Base-by-base conservation (phyloP, 2,797 vertebrate genomes). In the Typhlichthys eigenmanni region DNA sequence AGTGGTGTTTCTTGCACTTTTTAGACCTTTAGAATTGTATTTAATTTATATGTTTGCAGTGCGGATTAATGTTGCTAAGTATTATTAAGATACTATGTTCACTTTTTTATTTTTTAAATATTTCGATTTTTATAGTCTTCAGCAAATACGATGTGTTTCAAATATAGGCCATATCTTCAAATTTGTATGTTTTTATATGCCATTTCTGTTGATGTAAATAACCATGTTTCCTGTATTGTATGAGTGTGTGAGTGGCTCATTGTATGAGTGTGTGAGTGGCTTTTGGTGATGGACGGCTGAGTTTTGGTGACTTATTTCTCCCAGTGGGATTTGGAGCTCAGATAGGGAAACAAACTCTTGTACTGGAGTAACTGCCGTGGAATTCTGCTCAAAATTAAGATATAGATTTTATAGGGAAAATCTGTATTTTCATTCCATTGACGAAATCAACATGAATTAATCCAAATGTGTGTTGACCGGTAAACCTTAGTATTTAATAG, bases 221-320 rank as follows among this genome's bases (percentile, higher is more conserved):
- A 91, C 81, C 55, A 8, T 91, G 72, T 86, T 47, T 85, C 63
- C 66, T 83, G 87, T 85, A 72, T 88, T 86, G 85, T 85, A 72
- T 88, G 90, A 86, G 78, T 91, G 89, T 84, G 85, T 85, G 86
- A 80, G 83, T n/a, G n/a, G n/a, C n/a, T n/a, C n/a, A 72, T 88
- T 86, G 85, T 85, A 72, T 88, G 90, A 86, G 78, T 91, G 89
- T 84, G 85, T 85, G 86, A 80, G 82, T 87, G 78, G 80, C 74
- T 74, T 73, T 81, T 78, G 84, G 80, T 88, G 79, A 62, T 82
- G 76, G 80, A 43, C 7, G 38, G 38, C 64, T 74, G 55, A 62
- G n/a, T 60, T 81, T 55, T 54, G 16, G 58, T 56, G 60, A 46
- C 38, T 8, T 43, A 43, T 43, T 62, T 77, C 81, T 57, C 72